Evolutionary conservation across 2,113 vertebrate species (phyloP).

Genomic region (Bos javanicus): DNA sequence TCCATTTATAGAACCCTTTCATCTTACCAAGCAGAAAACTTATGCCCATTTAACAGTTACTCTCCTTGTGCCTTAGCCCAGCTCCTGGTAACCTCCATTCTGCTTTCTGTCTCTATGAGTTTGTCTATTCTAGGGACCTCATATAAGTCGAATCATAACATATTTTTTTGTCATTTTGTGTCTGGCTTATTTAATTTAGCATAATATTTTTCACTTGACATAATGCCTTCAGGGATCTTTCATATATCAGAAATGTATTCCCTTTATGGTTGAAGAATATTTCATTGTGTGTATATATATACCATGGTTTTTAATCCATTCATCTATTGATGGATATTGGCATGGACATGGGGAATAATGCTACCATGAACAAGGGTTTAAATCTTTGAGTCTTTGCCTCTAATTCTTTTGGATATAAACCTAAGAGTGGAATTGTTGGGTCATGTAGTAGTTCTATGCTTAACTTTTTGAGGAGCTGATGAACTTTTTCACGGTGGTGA

Average conservation of each 20-base stretch:
- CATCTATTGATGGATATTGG: neutral
- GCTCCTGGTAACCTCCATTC: neutral
- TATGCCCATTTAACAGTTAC: neutral
- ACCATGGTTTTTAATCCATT: neutral
- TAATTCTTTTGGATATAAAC: neutral
- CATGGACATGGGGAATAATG: neutral
- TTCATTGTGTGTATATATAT: neutral
- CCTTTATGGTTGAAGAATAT: neutral
- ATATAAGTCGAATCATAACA: neutral
- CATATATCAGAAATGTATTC: constrained; percentile 3
- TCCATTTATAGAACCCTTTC: neutral
- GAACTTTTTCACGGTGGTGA: neutral
- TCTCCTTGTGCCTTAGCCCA: neutral
- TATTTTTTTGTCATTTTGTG: neutral
- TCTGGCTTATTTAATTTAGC: neutral
- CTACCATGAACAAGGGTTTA: neutral
- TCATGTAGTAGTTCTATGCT: neutral
- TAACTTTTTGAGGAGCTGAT: neutral
- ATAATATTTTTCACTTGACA: neutral
- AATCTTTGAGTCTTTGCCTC: neutral
- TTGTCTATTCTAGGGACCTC: neutral
- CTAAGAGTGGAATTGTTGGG: neutral
- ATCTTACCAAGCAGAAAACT: neutral
- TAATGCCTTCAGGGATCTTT: neutral
- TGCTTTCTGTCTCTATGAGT: neutral